Percentiles rank a stretch among this genome's conserved stretches.
Conservation (phyloP, 2,113 vertebrate species). For the Psammodynastes pulverulentus region DNA sequence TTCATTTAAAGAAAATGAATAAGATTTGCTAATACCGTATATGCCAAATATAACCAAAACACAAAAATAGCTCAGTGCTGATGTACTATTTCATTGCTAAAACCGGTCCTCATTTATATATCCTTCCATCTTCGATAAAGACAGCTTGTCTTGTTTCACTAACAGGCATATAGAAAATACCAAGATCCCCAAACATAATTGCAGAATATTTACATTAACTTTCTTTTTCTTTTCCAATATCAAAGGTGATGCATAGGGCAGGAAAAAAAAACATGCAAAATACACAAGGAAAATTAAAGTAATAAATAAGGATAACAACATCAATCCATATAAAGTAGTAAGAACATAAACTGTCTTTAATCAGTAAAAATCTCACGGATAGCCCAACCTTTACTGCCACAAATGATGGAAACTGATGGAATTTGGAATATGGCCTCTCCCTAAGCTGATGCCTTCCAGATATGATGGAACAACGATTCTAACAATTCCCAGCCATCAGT, state of each 20-base stretch:
- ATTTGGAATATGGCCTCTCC: background rate
- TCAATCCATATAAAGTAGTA: background rate
- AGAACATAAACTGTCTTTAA: background rate
- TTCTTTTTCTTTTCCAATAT: background rate
- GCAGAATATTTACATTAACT: background rate
- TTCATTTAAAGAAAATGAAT: background rate
- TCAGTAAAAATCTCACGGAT: background rate
- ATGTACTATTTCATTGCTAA: background rate
- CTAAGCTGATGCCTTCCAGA: background rate
- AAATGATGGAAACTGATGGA: background rate
- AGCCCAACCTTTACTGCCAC: background rate
- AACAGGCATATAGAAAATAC: background rate
- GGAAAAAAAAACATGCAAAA: background rate
- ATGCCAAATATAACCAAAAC: background rate
- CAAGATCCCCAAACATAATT: background rate
- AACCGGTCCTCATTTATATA: background rate
- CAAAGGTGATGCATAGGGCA: background rate
- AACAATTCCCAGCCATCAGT: background rate
- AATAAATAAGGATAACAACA: background rate
- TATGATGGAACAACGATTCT: background rate
- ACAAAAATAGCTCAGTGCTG: background rate
- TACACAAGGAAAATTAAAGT: background rate
- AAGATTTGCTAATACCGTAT: background rate
- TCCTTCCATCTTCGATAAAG: background rate
- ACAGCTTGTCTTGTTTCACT: background rate